phyloP scores from a whole-genome alignment of 1,140 invertebrate species.

The Coptotermes formosanus region DNA sequence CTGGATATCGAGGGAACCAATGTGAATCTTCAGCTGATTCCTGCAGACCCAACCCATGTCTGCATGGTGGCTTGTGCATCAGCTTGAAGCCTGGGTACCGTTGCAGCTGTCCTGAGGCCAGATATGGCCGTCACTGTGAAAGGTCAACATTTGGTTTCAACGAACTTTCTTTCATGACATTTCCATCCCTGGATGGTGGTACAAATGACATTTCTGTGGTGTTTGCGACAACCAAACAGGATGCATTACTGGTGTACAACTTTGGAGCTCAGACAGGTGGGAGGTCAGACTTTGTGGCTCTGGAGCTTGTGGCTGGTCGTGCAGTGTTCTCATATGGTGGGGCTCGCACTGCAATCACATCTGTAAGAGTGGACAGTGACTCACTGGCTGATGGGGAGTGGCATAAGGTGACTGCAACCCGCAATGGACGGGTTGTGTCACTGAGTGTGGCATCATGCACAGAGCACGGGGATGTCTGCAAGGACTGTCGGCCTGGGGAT shows the following conservation, averaged over 20 bases:
- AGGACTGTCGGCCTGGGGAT: constrained; percentile 80
- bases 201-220: constrained; percentile 89
- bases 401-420: constrained; percentile 87
- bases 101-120: constrained; percentile 79
- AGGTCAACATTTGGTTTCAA: constrained; percentile 85
- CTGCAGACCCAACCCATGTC: constrained; percentile 85
- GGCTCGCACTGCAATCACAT: constrained; percentile 79
- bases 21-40: constrained; percentile 84
- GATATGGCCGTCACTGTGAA: constrained; percentile 89
- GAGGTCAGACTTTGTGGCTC: constrained; percentile 86
- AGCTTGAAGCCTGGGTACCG: constrained; percentile 78
- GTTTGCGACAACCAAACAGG: constrained; percentile 85
- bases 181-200: constrained; percentile 76
- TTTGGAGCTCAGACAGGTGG: constrained; percentile 83
- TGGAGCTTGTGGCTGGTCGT: constrained; percentile 80
- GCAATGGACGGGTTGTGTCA: constrained; percentile 82
- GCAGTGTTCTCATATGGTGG: constrained; percentile 88
- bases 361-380: constrained; percentile 62
- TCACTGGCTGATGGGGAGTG: constrained; percentile 82
- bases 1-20: constrained; percentile 83
- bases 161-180: constrained; percentile 86
- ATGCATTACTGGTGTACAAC: constrained; percentile 86
- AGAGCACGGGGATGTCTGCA: constrained; percentile 81
- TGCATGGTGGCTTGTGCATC: constrained; percentile 81
- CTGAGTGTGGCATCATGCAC: constrained; percentile 76